These are phyloP conservation scores for Alaudala cheleensis DNA, from an alignment of 2,113 vertebrate genomes.

Conservation along the genomic window DNA sequence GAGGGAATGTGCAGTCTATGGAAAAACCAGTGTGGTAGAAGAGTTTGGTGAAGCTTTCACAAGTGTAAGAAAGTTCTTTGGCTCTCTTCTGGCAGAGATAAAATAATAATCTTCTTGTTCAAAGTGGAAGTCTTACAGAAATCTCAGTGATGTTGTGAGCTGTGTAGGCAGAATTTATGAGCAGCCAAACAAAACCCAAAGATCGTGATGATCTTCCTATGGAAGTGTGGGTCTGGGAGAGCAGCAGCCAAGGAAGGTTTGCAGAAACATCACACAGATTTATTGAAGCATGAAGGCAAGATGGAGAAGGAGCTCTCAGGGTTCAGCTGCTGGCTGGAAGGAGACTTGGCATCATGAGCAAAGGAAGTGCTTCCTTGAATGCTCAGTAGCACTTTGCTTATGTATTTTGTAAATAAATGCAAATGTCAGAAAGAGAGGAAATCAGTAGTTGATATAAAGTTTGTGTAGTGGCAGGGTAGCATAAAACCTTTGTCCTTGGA, in stretches of 20 bases:
- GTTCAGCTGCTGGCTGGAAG: background rate
- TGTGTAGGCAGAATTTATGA: background rate
- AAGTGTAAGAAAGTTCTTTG: background rate
- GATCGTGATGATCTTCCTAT: background rate
- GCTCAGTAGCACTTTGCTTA: background rate
- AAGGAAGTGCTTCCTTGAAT: background rate
- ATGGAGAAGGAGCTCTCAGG: background rate
- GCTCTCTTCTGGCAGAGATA: background rate
- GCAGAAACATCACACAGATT: background rate
- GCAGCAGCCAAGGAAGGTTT: background rate
- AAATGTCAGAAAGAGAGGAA: background rate
- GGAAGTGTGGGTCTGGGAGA: background rate
- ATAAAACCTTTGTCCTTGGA: background rate
- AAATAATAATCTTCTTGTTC: background rate
- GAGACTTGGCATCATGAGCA: background rate
- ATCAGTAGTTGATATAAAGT: background rate
- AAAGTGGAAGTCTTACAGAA: background rate
- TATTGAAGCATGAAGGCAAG: background rate
- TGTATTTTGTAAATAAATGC: background rate
- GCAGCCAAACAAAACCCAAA: background rate
- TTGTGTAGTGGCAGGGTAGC: background rate
- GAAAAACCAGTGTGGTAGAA: background rate
- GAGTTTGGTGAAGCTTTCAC: background rate
- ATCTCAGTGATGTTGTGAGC: background rate
- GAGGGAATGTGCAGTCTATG: background rate